Evolutionary conservation across 2,113 vertebrate genomes (phyloP).

Genomic region (Tychaedon coryphoeus): DNA sequence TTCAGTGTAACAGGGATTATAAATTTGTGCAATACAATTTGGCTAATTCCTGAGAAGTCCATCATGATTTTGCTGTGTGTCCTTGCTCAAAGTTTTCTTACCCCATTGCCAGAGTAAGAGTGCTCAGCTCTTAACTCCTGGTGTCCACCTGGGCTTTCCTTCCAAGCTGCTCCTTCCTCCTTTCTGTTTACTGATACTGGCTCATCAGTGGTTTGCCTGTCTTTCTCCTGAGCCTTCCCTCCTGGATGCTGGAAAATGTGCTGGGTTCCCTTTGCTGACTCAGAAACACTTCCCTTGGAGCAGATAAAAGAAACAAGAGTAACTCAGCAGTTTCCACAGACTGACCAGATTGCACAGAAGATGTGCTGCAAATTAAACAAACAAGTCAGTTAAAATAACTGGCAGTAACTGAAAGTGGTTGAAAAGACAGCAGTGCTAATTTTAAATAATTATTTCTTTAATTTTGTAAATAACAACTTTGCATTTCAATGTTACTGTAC

Average conservation of each 20-base stretch:
- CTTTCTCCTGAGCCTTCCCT: neutral
- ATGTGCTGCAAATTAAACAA: neutral
- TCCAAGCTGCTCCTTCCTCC: slow-evolving; percentile 13
- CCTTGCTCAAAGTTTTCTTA: neutral
- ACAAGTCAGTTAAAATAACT: neutral
- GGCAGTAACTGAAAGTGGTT: neutral
- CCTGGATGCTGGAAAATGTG: neutral
- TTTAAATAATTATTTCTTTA: neutral
- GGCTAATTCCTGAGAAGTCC: neutral
- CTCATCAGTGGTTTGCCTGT: neutral
- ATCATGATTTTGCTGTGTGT: neutral
- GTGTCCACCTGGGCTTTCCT: neutral
- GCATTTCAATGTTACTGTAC: neutral
- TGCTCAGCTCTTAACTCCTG: slow-evolving; percentile 5
- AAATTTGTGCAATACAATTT: neutral
- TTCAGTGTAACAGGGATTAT: neutral
- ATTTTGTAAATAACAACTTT: neutral
- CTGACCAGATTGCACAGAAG: neutral
- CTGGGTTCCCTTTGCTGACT: neutral
- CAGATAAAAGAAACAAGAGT: neutral
- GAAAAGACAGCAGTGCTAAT: neutral
- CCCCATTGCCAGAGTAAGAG: neutral
- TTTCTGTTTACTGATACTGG: neutral
- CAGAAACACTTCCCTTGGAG: neutral
- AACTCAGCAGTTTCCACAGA: neutral